A percentile compares a stretch with the other conserved stretches of the same genome.
Evolutionary conservation across 2,888 invertebrate species (phyloP).

Genomic region (Folsomia candida): DNA sequence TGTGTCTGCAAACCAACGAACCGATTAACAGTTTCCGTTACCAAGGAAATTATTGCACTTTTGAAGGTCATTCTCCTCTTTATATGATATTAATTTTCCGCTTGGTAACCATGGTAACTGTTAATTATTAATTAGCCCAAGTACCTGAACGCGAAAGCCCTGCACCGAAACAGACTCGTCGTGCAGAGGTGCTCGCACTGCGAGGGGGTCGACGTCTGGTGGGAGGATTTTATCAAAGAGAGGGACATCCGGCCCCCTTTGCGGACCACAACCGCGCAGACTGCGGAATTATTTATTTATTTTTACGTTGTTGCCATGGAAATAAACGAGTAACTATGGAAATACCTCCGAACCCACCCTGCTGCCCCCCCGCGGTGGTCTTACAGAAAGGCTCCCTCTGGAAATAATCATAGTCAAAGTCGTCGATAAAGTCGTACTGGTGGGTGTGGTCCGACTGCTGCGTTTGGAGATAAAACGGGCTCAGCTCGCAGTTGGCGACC

Average conservation of each 20-base stretch:
- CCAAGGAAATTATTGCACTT: too few relatives aligned
- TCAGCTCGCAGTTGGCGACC: slow-evolving; percentile 48
- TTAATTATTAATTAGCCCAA: too few relatives aligned
- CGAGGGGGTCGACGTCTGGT: slow-evolving; percentile 35
- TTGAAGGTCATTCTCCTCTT: too few relatives aligned
- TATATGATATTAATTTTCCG: too few relatives aligned
- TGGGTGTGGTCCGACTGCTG: too few relatives aligned
- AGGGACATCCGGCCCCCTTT: slow-evolving; percentile 35
- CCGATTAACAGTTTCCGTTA: too few relatives aligned
- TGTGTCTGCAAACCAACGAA: slow-evolving; percentile 41
- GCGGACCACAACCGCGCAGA: slow-evolving; percentile 41
- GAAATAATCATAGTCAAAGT: slow-evolving; percentile 49
- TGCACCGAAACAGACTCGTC: slow-evolving; percentile 41
- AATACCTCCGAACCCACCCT: not conserved
- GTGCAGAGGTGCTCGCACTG: slow-evolving; percentile 47
- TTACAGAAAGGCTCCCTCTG: slow-evolving; percentile 49
- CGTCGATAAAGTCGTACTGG: slow-evolving; percentile 47
- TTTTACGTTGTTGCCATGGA: not conserved
- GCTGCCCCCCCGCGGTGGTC: slow-evolving; percentile 40
- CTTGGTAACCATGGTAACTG: too few relatives aligned
- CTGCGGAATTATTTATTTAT: slow-evolving; percentile 18
- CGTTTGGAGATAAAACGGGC: too few relatives aligned
- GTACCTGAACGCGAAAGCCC: slow-evolving; percentile 46
- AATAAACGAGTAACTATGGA: not conserved
- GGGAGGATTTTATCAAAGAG: slow-evolving; percentile 37